A percentile compares a stretch with the other conserved stretches of the same genome.
Evolutionary conservation across 2,888 invertebrate genomes (phyloP).

Genomic region (Apodemia hepburni): DNA sequence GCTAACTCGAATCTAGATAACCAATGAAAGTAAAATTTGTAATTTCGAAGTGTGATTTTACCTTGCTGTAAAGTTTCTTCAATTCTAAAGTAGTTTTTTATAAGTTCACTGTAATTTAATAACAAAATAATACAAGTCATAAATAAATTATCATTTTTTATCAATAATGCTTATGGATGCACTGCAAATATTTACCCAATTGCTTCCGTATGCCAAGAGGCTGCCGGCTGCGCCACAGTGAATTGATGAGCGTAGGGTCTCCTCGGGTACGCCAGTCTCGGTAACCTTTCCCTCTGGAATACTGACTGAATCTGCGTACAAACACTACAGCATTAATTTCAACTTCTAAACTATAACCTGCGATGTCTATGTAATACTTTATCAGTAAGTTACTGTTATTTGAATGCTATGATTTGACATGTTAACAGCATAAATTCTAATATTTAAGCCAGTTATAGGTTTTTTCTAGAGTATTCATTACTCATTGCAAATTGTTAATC

Average conservation of each 20-base stretch:
- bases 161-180: too few relatives aligned
- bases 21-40: too few relatives aligned
- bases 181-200: constrained; percentile 63
- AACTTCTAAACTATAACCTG: not conserved
- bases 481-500: too few relatives aligned
- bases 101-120: too few relatives aligned
- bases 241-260: constrained; percentile 86
- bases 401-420: constrained; percentile 32
- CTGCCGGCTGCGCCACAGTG: constrained; percentile 87
- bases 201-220: constrained; percentile 85
- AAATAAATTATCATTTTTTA: not conserved
- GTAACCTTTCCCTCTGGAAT: constrained; percentile 82
- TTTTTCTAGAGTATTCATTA: too few relatives aligned
- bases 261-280: constrained; percentile 85
- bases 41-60: too few relatives aligned
- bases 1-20: too few relatives aligned
- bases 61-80: too few relatives aligned
- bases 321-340: constrained; percentile 26
- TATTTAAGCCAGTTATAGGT: too few relatives aligned
- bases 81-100: too few relatives aligned
- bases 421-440: too few relatives aligned
- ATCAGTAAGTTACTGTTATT: constrained; percentile 42
- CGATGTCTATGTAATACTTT: not conserved
- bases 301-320: constrained; percentile 78
- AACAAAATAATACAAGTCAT: too few relatives aligned